Conservation (phyloP, 2,113 vertebrate species). For the Passer domesticus region DNA sequence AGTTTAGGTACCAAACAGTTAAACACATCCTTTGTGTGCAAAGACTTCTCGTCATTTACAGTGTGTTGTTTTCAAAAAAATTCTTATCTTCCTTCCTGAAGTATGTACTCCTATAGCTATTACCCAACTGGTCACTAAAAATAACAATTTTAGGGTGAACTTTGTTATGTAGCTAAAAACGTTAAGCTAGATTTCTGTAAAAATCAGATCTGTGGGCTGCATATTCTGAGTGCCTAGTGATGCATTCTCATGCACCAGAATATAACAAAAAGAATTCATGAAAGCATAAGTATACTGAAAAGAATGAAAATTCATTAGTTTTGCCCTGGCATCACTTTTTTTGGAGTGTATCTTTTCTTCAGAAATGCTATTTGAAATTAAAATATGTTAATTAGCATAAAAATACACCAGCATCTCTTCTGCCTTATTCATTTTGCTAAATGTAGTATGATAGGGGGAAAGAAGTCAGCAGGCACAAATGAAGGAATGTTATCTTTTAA, state of each 20-base stretch:
- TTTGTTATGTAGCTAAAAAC: neutral
- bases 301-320: constrained; percentile 57
- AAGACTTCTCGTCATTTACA: neutral
- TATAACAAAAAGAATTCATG: constrained; percentile 20
- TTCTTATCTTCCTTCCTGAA: neutral
- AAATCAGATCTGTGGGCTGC: constrained; percentile 9
- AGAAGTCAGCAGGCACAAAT: constrained; percentile 13
- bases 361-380: constrained; percentile 53
- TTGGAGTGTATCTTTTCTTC: constrained; percentile 2
- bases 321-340: constrained; percentile 23
- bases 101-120: neutral
- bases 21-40: neutral
- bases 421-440: constrained; percentile 23
- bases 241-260: neutral
- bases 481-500: neutral
- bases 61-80: neutral
- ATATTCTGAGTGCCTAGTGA: neutral
- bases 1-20: neutral
- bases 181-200: neutral
- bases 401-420: constrained; percentile 19
- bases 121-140: neutral
- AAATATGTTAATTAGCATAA: constrained; percentile 58
- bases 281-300: constrained; percentile 8
- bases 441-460: neutral
- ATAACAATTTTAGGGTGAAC: neutral